Conservation (phyloP, 2,888 invertebrate species). For the Lasioglossum calceatum region DNA sequence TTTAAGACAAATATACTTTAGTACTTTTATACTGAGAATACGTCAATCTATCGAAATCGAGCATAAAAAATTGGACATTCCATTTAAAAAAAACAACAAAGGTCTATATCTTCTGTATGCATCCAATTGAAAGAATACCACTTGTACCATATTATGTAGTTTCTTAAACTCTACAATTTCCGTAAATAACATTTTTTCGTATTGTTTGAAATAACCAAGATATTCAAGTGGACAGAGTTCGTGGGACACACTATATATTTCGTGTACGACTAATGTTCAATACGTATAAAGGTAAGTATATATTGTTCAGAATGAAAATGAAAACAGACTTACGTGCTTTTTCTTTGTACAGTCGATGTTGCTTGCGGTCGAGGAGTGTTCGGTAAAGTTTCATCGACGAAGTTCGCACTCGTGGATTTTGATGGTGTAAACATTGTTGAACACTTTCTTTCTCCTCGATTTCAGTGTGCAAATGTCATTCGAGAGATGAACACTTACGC, state of each 20-base stretch:
- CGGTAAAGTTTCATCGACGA: constrained; percentile 77
- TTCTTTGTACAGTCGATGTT: constrained; percentile 83
- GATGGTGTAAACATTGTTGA: constrained; percentile 66
- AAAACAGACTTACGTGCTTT: constrained; percentile 72
- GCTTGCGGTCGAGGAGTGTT: constrained; percentile 84
- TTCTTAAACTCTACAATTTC: no score
- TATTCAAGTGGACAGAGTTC: no score
- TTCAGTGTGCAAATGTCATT: constrained; percentile 9
- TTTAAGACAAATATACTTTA: no score
- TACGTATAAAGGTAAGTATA: background rate
- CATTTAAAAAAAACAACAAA: no score
- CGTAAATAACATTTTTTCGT: no score
- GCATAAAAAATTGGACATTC: no score
- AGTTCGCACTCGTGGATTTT: constrained; percentile 55
- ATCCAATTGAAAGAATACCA: no score
- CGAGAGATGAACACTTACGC: constrained; percentile 3
- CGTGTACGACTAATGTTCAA: background rate
- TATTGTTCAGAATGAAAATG: background rate
- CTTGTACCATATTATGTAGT: no score
- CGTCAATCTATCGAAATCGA: no score
- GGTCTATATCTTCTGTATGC: no score
- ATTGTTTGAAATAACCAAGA: no score
- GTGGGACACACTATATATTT: background rate
- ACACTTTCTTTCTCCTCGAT: constrained; percentile 44
- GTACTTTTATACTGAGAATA: no score